A percentile compares a stretch with the other conserved stretches of the same genome.
Evolutionary conservation across 2,888 invertebrate genomes (phyloP).

Genomic region (Leucoptera coffeella): DNA sequence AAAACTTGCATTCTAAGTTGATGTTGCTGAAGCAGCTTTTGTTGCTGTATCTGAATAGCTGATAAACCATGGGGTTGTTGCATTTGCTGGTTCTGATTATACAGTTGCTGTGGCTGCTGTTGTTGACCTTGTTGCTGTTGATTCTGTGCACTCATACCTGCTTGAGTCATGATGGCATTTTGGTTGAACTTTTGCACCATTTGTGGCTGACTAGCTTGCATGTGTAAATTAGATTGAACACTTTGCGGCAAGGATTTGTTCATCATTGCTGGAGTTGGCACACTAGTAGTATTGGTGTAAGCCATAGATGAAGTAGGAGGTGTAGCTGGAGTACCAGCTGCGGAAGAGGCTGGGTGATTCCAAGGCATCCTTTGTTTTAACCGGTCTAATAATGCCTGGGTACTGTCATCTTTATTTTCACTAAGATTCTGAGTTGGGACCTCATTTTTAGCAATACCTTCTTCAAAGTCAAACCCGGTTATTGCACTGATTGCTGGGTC

Average conservation of each 20-base stretch:
- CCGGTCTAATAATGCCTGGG: slow-evolving; percentile 65
- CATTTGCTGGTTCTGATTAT: slow-evolving; percentile 13
- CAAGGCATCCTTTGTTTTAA: slow-evolving; percentile 74
- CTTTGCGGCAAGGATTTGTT: slow-evolving; percentile 36
- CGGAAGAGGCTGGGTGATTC: slow-evolving; percentile 59
- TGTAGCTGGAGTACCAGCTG: slow-evolving; percentile 26
- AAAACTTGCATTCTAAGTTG: slow-evolving; percentile 47
- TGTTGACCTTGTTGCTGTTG: slow-evolving; percentile 22
- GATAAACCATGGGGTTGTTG: slow-evolving; percentile 37
- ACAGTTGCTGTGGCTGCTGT: slow-evolving; percentile 10
- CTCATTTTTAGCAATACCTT: slow-evolving; percentile 48
- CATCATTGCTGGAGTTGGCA: slow-evolving; percentile 30
- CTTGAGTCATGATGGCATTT: slow-evolving; percentile 23
- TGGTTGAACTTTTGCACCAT: slow-evolving; percentile 36
- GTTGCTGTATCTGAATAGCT: slow-evolving; percentile 45
- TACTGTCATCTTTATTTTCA: slow-evolving; percentile 52
- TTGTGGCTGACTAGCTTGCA: slow-evolving; percentile 30
- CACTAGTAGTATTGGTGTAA: slow-evolving; percentile 23
- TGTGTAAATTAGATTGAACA: slow-evolving; percentile 33
- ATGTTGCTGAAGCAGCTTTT: slow-evolving; percentile 50
- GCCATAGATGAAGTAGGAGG: slow-evolving; percentile 34
- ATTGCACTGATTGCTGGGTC: slow-evolving; percentile 42
- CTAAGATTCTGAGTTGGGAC: slow-evolving; percentile 47
- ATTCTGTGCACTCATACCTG: slow-evolving; percentile 22
- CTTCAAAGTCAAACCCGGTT: slow-evolving; percentile 49